Evolutionary conservation across 2,888 invertebrate species (phyloP).

Genomic region (Colostygia pectinataria): DNA sequence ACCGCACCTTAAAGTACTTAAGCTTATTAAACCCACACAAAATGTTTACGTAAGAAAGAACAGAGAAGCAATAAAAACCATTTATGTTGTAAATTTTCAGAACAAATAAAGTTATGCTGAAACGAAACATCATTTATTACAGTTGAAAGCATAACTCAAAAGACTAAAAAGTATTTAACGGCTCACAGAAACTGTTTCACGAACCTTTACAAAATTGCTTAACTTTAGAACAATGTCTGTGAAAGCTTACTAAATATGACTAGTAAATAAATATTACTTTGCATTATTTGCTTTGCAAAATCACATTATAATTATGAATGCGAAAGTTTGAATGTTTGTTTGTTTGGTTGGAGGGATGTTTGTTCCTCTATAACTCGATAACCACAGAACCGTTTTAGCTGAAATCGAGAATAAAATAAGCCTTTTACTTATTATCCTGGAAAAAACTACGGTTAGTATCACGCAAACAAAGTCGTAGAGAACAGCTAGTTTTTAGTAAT

Average conservation of each 20-base stretch:
- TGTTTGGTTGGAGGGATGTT: too few species aligned
- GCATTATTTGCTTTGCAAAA: too few species aligned
- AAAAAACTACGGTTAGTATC: too few species aligned
- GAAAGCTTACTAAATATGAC: background rate
- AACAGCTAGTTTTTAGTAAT: too few species aligned
- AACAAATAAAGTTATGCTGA: constrained; percentile 1
- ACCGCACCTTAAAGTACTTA: background rate
- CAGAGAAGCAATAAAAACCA: background rate
- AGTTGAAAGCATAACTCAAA: constrained; percentile 27
- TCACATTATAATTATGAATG: too few species aligned
- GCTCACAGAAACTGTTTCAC: constrained; percentile 37
- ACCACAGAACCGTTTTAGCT: too few species aligned
- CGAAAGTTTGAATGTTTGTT: too few species aligned
- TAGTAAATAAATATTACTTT: background rate
- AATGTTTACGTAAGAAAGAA: background rate
- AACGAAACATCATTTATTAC: constrained; percentile 23
- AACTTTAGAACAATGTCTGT: constrained; percentile 34
- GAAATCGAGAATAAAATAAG: too few species aligned
- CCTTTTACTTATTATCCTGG: too few species aligned
- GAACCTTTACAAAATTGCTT: constrained; percentile 35
- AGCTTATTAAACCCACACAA: background rate
- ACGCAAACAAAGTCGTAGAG: too few species aligned
- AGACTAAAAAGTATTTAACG: constrained; percentile 37
- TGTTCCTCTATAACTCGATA: too few species aligned
- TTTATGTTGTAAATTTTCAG: background rate